Base-by-base conservation (phyloP, 1,140 invertebrate genomes). In the Ceratitis capitata region DNA sequence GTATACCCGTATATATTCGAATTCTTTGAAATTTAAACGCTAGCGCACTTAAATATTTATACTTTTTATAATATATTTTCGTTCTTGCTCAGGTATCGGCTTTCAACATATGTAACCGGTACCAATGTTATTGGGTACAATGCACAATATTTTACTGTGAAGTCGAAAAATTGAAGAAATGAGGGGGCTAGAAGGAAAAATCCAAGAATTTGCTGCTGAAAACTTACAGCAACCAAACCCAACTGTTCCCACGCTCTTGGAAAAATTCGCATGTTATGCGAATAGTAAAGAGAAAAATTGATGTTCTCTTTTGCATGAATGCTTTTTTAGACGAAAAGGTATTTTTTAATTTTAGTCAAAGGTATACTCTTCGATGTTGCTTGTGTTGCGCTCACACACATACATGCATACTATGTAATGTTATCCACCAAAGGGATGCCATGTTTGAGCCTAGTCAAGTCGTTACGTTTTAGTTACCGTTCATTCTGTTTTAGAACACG, bases 391-490 rank as follows among this genome's bases (percentile, higher is more conserved):
- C 14, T 7, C 7, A 49, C 47, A 49, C 47, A 49, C 47, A 49
- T 49, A 49, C 7, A 49, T 49, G 14, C 14, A 49, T 49, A 49
- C 7, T 49, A 49, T 49, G 7, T 49, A 49, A 49, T 49, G 51
- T 3, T 16, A 19, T 53, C n/a, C n/a, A 19, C 51, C 14, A 53
- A 53, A 53, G 51, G 29, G 26, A 32, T 32, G 12, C 58, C 16
- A 29, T 69, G 39, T 69, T 69, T n/a, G 32, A 69, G 29, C 61
- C 61, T 69, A 78, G 32, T 78, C 69, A 78, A 78, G 19, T 16
- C 39, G 39, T 45, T 78, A 26, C 69, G n/a, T 47, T 56, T 26
- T 26, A 78, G 19, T 78, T 45, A 78, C 42, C 19, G 39, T 45
- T 78, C 14, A 78, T 78, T 78, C n/a, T 6, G 35, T 26, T 78